phyloP scores from a whole-genome alignment of 1,140 invertebrate genomes.

The Linepithema humile region DNA sequence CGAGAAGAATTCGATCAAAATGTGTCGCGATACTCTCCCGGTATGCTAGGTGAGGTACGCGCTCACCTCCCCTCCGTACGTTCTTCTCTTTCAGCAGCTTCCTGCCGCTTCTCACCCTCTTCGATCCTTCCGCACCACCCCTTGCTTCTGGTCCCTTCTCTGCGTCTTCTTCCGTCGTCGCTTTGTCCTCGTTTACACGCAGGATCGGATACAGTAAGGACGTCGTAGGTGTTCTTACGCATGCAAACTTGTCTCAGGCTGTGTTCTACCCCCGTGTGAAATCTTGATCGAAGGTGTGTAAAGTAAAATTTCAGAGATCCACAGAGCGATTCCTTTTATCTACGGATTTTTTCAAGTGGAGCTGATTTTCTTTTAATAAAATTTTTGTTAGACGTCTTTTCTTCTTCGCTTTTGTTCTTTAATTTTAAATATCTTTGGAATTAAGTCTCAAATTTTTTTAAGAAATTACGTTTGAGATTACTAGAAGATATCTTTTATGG shows the following conservation, averaged over 20 bases:
- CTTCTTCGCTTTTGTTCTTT: background rate
- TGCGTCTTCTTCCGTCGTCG: slow-evolving; percentile 46
- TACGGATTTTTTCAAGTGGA: background rate
- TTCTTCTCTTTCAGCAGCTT: slow-evolving; percentile 58
- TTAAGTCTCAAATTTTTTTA: background rate
- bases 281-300: slow-evolving; percentile 1
- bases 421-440: background rate
- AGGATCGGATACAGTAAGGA: slow-evolving; percentile 50
- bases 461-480: background rate
- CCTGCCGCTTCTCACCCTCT: slow-evolving; percentile 54
- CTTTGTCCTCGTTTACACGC: slow-evolving; percentile 52
- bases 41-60: slow-evolving; percentile 78
- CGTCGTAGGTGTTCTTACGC: background rate
- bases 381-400: background rate
- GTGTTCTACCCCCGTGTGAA: background rate
- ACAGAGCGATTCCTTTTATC: background rate
- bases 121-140: slow-evolving; percentile 41
- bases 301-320: background rate
- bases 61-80: slow-evolving; percentile 65
- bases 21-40: slow-evolving; percentile 76
- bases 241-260: background rate
- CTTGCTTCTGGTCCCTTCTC: slow-evolving; percentile 17
- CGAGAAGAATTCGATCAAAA: slow-evolving; percentile 81
- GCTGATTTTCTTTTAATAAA: background rate
- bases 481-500: background rate